Base-by-base conservation (phyloP, 2,888 invertebrate genomes). In the Laspeyria flexula region DNA sequence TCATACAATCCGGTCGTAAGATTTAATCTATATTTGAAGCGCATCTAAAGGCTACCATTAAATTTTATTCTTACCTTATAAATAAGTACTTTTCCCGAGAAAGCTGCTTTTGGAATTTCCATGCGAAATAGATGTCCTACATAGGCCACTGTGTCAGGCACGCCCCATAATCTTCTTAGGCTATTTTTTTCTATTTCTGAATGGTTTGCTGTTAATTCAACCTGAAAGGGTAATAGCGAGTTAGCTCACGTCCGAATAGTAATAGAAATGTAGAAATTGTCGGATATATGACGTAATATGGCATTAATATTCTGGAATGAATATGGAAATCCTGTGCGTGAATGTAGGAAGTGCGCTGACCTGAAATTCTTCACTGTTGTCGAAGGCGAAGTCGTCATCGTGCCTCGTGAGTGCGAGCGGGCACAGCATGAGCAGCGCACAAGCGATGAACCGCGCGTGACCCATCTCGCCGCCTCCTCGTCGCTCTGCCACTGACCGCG, bases 41-140 rank as follows among this genome's bases (percentile, higher is more conserved):
- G n/a, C n/a, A n/a, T n/a, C n/a, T n/a, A n/a, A n/a, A n/a, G n/a
- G n/a, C n/a, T n/a, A n/a, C n/a, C 3, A 25, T 7, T 25, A 7
- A 25, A 25, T 25, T 25, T 47, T 43, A 33, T 39, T 46, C 34
- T 84, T 85, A 96, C 96, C 94, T 96, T 95, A 85, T 95, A 96
- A 74, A 93, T 93, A 74, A 94, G 87, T 39, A 95, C 93, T 66
- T 93, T 93, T 57, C 95, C 95, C 46, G 94, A 93, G 85, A 96
- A 96, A 15, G 95, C 95, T 83, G 96, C 95, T 65, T 93, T 94
- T 11, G 96, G 96, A 67, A 96, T 94, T 70, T 94, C 94, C 83
- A 95, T 94, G 62, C 94, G 94, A 86, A 97, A 96, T 54, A 96
- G 88, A 76, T 95, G 95, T 37, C 96, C 97, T 13, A 95, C 94